Percentiles rank a stretch among this genome's conserved stretches.
Conservation (phyloP, 2,888 invertebrate genomes). For the Amblyjoppa proteus region DNA sequence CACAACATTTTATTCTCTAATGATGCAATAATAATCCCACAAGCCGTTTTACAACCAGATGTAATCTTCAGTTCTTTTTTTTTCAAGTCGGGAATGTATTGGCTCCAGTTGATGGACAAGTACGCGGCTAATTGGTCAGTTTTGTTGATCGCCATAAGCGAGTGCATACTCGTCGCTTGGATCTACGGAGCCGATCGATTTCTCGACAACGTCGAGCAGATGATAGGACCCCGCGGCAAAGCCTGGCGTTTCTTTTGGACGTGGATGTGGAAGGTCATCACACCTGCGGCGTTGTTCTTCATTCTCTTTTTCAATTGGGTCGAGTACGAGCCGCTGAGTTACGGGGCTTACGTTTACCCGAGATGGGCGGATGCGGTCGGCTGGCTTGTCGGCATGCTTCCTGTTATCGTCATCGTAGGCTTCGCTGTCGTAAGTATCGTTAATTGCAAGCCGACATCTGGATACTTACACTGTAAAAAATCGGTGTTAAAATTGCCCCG, state of each 20-base stretch:
- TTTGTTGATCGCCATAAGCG: slow-evolving; percentile 90
- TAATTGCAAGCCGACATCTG: background rate
- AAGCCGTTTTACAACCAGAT: background rate
- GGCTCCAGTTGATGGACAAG: slow-evolving; percentile 92
- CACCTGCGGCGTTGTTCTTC: slow-evolving; percentile 91
- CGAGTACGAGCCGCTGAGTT: slow-evolving; percentile 91
- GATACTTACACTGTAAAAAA: background rate
- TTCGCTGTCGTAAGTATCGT: slow-evolving; percentile 79
- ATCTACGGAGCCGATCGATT: slow-evolving; percentile 93
- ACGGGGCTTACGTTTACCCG: slow-evolving; percentile 92
- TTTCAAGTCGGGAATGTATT: slow-evolving; percentile 91
- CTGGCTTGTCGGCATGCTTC: slow-evolving; percentile 91
- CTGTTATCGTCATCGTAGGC: slow-evolving; percentile 89
- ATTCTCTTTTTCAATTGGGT: slow-evolving; percentile 93
- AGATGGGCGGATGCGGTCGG: slow-evolving; percentile 92
- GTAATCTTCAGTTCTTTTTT: background rate
- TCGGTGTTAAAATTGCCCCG: too few species aligned
- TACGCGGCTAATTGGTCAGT: slow-evolving; percentile 93
- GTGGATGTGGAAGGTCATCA: slow-evolving; percentile 91
- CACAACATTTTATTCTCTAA: too few species aligned
- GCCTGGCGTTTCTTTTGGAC: slow-evolving; percentile 90
- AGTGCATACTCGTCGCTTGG: slow-evolving; percentile 93
- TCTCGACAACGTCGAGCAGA: slow-evolving; percentile 91
- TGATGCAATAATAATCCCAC: too few species aligned
- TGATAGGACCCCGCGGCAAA: slow-evolving; percentile 90